Conservation (phyloP, 1,140 invertebrate species). For the Condylostylus longicornis region DNA sequence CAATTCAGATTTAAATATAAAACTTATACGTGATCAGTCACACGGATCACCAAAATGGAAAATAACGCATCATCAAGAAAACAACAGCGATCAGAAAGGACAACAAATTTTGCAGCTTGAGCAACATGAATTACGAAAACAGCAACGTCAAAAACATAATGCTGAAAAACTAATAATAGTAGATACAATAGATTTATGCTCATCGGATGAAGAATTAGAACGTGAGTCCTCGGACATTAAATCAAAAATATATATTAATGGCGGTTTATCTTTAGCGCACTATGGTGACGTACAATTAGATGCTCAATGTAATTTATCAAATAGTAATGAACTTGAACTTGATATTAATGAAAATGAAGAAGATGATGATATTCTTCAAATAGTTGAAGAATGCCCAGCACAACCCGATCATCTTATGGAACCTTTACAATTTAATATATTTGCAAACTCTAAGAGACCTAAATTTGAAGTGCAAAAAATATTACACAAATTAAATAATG, state of each 20-base stretch:
- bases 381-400: constrained; percentile 3
- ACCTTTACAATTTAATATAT: too few relatives aligned
- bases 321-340: neutral
- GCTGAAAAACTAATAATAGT: constrained; percentile 18
- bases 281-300: neutral
- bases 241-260: too few relatives aligned
- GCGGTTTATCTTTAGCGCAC: constrained; percentile 4
- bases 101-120: constrained; percentile 2
- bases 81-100: too few relatives aligned
- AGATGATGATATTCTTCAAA: constrained; percentile 7
- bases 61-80: constrained; percentile 24
- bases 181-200: constrained; percentile 37
- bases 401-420: too few relatives aligned
- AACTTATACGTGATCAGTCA: constrained; percentile 24
- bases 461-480: too few relatives aligned
- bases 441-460: too few relatives aligned
- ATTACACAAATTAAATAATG: too few relatives aligned
- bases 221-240: too few relatives aligned
- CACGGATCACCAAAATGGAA: constrained; percentile 24
- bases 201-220: constrained; percentile 36
- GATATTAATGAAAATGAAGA: constrained; percentile 3
- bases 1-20: constrained; percentile 19
- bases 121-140: constrained; percentile 4
- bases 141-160: neutral
- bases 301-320: constrained; percentile 2